phyloP scores from a whole-genome alignment of 1,140 invertebrate genomes.

The Megalonaias nervosa region DNA sequence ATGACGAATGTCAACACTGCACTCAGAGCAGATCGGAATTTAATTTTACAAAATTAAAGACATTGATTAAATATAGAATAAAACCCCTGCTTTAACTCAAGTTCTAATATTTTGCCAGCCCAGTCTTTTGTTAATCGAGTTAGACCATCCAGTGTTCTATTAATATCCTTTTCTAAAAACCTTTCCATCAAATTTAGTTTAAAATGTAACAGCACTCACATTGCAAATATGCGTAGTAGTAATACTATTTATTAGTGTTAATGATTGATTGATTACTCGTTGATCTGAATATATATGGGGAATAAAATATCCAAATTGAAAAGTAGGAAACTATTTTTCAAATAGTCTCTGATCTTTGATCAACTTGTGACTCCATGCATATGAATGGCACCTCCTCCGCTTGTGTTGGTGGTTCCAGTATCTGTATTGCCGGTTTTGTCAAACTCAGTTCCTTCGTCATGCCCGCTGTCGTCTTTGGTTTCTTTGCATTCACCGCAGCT shows the following conservation, averaged over 20 bases:
- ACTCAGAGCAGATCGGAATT: background rate
- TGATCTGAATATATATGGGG: background rate
- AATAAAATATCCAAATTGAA: background rate
- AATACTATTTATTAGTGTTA: no score
- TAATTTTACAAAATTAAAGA: background rate
- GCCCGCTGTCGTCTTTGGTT: background rate
- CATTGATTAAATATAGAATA: no score
- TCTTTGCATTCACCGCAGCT: slow-evolving; percentile 5
- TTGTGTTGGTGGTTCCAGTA: background rate
- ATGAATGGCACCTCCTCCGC: background rate
- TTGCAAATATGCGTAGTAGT: no score
- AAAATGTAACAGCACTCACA: no score
- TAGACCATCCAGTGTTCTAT: no score
- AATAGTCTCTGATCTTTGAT: background rate
- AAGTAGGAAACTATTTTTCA: background rate
- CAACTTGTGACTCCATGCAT: no score
- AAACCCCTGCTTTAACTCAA: no score
- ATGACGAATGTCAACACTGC: background rate
- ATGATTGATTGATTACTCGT: no score
- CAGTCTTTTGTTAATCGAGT: no score
- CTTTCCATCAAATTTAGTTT: no score
- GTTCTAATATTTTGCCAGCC: no score
- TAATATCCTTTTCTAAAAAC: no score
- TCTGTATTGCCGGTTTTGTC: background rate
- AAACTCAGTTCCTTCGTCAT: background rate